A percentile compares a stretch with the other conserved stretches of the same genome.
These are phyloP conservation scores for Phragmatobia fuliginosa DNA, from an alignment of 2,888 invertebrate genomes.

Conservation along the genomic window DNA sequence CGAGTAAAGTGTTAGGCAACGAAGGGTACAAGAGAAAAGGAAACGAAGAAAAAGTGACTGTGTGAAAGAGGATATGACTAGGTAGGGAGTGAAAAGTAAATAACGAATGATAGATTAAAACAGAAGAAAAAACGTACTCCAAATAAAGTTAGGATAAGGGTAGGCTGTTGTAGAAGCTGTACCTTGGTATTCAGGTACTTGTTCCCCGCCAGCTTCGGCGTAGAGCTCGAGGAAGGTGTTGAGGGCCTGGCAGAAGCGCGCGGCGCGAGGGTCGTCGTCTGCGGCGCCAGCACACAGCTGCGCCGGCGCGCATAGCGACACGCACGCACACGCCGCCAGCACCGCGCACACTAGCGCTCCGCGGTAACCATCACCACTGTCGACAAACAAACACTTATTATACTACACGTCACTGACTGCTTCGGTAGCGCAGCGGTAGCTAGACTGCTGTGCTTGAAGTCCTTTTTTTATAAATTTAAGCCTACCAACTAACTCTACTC, in stretches of 20 bases:
- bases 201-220: constrained; percentile 87
- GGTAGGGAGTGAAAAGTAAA: no score
- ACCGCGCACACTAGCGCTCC: constrained; percentile 66
- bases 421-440: no score
- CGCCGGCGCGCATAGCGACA: constrained; percentile 72
- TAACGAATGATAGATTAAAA: no score
- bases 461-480: no score
- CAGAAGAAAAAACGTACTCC: no score
- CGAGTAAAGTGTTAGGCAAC: no score
- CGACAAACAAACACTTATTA: neutral
- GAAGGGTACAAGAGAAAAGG: no score
- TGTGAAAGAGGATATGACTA: no score
- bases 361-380: constrained; percentile 70
- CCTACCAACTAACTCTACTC: no score
- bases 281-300: constrained; percentile 87
- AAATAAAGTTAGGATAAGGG: no score
- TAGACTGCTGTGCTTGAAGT: no score
- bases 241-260: constrained; percentile 89
- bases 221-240: constrained; percentile 89
- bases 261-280: constrained; percentile 88
- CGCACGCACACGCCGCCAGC: constrained; percentile 65
- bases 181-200: constrained; percentile 86
- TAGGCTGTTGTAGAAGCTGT: neutral
- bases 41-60: no score
- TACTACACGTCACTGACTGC: neutral